Evolutionary conservation across 2,888 invertebrate species (phyloP), one percentile per base, ranked within the genome.

Genomic region (Himalopsyche kuldschensis): DNA sequence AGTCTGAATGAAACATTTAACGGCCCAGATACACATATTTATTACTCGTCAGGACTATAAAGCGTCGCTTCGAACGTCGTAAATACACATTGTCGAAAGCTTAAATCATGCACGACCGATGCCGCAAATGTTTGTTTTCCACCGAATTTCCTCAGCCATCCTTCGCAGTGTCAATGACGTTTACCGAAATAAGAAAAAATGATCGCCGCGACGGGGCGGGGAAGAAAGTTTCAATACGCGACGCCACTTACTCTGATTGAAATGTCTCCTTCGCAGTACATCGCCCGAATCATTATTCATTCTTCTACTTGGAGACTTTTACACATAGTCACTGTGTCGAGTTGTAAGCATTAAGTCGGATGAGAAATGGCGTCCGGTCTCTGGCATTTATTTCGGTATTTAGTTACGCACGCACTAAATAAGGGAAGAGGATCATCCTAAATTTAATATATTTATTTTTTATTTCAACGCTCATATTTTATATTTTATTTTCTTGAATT

Each of bases 201-300:
- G 69, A 27, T 69, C 30, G 27, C 27, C 15, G 30, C 30, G 69
- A 27, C 69, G 69, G 24, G 69, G 24, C 81, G 31, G 47, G 69
- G 24, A 46, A 78, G 32, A 81, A 81, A 55, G 48, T 63, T 81
- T 75, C 79, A 82, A 83, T 80, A 76, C 83, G 35, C 77, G 75
- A 47, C 79, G 69, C 82, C 85, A 85, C 85, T 85, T 85, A 85
- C 82, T n/a, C 85, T 85, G 85, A 85, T 85, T 85, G 85, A 85
- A 85, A 85, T 77, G 85, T 85, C 85, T 84, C 31, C 55, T 20
- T 84, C 84, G 76, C 76, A 76, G 81, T 85, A 80, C 81, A 82
- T 81, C 84, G 82, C 77, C 77, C 75, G 82, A 55, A 84, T 85
- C 85, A 85, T 85, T 85, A 85, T 82, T 85, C 85, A 85, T 85